Percentiles rank a stretch among this genome's conserved stretches.
Conservation (phyloP, 1,140 invertebrate species). For the Pseudomyrmex dendroicus region DNA sequence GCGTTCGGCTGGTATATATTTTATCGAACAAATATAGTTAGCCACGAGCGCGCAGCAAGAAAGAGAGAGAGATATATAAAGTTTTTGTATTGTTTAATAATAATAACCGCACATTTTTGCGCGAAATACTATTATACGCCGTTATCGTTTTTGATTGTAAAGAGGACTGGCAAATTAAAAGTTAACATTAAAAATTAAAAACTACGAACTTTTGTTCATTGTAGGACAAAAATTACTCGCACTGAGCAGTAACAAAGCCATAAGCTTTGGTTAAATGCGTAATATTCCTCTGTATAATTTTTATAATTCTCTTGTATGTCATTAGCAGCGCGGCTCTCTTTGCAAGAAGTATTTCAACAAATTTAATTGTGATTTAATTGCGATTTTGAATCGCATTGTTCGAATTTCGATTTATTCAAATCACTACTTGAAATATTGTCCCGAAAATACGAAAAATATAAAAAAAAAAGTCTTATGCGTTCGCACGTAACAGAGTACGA, state of each 20-base stretch:
- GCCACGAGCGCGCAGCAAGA: background rate
- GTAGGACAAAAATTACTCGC: background rate
- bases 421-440: background rate
- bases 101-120: too few species aligned
- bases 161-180: slow-evolving; percentile 15
- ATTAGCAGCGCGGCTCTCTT: background rate
- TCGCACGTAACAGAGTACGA: slow-evolving; percentile 11
- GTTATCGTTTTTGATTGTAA: background rate
- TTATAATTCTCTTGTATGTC: background rate
- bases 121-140: background rate
- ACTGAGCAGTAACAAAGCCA: slow-evolving; percentile 13
- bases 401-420: background rate
- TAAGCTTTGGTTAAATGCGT: background rate
- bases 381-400: slow-evolving; percentile 2
- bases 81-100: slow-evolving; percentile 28
- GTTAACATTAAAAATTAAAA: slow-evolving; percentile 3
- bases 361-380: slow-evolving; percentile 5
- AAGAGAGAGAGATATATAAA: too few species aligned
- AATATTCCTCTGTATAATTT: background rate
- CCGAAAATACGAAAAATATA: background rate
- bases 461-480: slow-evolving; percentile 24
- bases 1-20: background rate
- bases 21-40: background rate
- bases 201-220: background rate
- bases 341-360: slow-evolving; percentile 18